Conservation (phyloP, 2,888 invertebrate genomes). For the Cephus nigrinus region DNA sequence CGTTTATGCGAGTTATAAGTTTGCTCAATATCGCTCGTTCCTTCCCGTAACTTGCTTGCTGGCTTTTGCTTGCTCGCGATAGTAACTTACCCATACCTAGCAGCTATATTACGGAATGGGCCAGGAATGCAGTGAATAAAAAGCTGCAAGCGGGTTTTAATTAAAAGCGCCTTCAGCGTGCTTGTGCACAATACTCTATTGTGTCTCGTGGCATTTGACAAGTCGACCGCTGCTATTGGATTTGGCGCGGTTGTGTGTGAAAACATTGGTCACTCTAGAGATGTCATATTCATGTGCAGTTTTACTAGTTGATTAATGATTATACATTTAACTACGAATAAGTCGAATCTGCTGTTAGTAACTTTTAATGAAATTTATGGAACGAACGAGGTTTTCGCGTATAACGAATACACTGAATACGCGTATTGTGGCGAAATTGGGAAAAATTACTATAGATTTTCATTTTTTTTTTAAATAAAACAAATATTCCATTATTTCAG, state of each 20-base stretch:
- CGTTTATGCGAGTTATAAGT: background rate
- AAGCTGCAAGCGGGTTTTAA: constrained; percentile 39
- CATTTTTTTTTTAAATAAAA: background rate
- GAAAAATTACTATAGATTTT: background rate
- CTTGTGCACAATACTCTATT: constrained; percentile 47
- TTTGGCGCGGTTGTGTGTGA: background rate
- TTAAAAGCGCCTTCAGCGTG: constrained; percentile 46
- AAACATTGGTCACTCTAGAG: background rate
- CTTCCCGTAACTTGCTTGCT: background rate
- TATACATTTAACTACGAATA: background rate
- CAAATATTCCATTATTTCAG: background rate
- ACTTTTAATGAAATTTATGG: background rate
- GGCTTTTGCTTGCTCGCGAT: background rate
- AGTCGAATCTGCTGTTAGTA: background rate
- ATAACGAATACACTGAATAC: too few species aligned
- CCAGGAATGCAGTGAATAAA: background rate
- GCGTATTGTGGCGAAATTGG: background rate
- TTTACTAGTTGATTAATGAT: background rate
- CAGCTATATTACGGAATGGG: background rate
- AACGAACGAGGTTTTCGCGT: too few species aligned
- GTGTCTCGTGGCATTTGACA: constrained; percentile 45
- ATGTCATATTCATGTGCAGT: background rate
- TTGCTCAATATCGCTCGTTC: background rate
- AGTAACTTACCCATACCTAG: background rate
- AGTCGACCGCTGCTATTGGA: constrained; percentile 18